Evolutionary conservation across 2,797 vertebrate genomes (phyloP).

Genomic region (Coccyzus lansbergi): DNA sequence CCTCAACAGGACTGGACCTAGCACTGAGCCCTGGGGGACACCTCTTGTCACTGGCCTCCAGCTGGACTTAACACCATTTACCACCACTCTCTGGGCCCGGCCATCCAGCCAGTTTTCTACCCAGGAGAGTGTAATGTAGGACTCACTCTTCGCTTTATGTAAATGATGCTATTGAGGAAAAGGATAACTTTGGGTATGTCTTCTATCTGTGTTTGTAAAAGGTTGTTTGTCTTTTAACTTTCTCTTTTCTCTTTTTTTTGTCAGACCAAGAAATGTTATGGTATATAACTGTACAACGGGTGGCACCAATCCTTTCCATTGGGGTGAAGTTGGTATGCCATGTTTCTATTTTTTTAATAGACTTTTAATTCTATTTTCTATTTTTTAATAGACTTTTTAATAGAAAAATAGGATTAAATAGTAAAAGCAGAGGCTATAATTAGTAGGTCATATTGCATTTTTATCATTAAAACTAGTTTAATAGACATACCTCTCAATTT

Average conservation of each 20-base stretch:
- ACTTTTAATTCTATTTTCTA: no score
- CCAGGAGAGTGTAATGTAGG: no score
- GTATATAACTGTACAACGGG: constrained; percentile 92
- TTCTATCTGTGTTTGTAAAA: not conserved
- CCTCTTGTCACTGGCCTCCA: no score
- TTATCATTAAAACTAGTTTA: not conserved
- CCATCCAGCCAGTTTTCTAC: no score
- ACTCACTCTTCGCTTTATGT: not conserved
- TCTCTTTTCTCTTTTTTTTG: not conserved
- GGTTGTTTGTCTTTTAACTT: not conserved
- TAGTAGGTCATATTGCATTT: not conserved
- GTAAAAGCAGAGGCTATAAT: not conserved
- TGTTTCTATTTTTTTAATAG: constrained; percentile 38
- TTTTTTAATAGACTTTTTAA: constrained; percentile 23
- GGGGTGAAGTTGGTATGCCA: constrained; percentile 91
- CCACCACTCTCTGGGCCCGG: no score
- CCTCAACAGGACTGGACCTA: no score
- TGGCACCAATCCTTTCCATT: constrained; percentile 90
- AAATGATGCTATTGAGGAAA: not conserved
- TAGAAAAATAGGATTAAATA: not conserved
- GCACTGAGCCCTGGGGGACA: no score
- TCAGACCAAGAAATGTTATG: constrained; percentile 87
- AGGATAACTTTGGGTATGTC: not conserved
- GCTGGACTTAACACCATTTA: no score
- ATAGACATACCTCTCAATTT: constrained; percentile 2